Conservation (phyloP, 2,888 invertebrate species). For the Ectropis crepuscularia region DNA sequence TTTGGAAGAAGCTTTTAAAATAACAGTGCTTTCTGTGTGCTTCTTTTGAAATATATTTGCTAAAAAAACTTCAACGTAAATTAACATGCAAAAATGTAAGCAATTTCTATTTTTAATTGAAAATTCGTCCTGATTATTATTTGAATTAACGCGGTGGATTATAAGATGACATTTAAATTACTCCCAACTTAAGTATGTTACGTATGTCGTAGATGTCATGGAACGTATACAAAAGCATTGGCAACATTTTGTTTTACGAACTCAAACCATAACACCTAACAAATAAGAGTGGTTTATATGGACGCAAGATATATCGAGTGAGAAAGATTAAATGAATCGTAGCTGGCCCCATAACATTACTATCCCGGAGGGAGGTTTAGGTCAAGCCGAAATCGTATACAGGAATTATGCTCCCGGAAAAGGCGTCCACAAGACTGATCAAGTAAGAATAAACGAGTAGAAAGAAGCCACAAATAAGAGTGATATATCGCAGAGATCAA, state of each 20-base stretch:
- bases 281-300: conserved; percentile 5
- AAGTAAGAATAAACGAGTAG: not conserved
- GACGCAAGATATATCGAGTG: conserved; percentile 25
- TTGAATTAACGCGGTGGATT: too few relatives aligned
- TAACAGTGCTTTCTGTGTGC: not conserved
- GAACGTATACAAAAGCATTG: not conserved
- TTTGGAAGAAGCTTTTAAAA: conserved; percentile 3
- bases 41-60: not conserved
- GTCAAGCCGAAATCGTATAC: conserved; percentile 21
- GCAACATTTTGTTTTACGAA: too few relatives aligned
- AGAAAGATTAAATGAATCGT: conserved; percentile 61
- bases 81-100: too few relatives aligned
- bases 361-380: conserved; percentile 56
- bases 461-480: not conserved
- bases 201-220: too few relatives aligned
- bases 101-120: too few relatives aligned
- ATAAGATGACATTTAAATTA: too few relatives aligned
- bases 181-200: too few relatives aligned
- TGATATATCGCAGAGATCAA: too few relatives aligned
- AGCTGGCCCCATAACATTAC: conserved; percentile 52
- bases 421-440: conserved; percentile 30
- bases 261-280: too few relatives aligned
- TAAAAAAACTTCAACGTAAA: not conserved
- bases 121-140: too few relatives aligned
- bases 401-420: conserved; percentile 20